Base-by-base conservation (phyloP, 2,888 invertebrate species). In the Drosophila pseudotalamancana region DNA sequence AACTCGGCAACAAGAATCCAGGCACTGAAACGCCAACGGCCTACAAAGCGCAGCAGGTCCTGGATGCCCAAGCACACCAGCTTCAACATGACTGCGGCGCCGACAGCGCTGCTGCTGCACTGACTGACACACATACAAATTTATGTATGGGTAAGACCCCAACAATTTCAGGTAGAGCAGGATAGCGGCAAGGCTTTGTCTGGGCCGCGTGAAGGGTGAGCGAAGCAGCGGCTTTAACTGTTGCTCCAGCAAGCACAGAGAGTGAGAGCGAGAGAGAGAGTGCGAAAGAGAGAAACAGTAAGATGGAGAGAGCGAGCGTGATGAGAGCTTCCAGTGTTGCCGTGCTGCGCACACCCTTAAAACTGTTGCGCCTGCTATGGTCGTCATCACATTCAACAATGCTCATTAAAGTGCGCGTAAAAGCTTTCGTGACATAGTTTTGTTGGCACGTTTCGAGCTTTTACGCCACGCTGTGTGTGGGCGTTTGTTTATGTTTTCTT, bases 1-100 rank as follows among this genome's bases (percentile, higher is more conserved):
- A 81, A 87, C 90, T 83, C 80, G 85, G 81, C 89, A 90, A 89
- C 89, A 90, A 88, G 89, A 84, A 90, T 90, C 90, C 90, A 88
- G 90, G 90, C 90, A 90, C 90, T 90, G 81, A 88, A 78, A 64
- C 37, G 37, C 42, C 35, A 60, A 35, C 73, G 61, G 54, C 61
- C 76, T 48, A 51, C 40, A 63, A 56, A 60, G 46, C 72, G 67
- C 57, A 72, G 65, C 65, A 66, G 56, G 65, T 85, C 82, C 82
- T 81, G 81, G 76, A 59, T 56, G 51, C 55, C 53, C 25, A 55
- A 60, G 37, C 63, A 64, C 27, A 45, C 46, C 66, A 31, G 23
- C 8, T 29, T 6, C n/a, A 8, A 27, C 18, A 49, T 6, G 25
- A 40, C 50, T 62, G 18, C 50, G 29, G 53, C 43, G 43, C 49